These are phyloP conservation scores for Drosophila repleta DNA, from an alignment of 1,140 invertebrate genomes.

Conservation along the genomic window DNA sequence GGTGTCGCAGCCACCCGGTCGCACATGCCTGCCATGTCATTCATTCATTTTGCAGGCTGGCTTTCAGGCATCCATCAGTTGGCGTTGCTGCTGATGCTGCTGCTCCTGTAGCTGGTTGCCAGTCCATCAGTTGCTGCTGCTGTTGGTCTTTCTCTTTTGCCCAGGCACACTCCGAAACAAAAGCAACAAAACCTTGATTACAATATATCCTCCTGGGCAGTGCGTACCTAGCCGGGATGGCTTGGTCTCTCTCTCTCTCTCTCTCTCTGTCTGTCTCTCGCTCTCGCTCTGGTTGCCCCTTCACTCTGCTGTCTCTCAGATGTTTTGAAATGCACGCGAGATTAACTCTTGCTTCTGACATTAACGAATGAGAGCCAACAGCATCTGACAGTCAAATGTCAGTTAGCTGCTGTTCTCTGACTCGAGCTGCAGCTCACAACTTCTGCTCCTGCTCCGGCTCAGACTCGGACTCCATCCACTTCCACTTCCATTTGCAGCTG, in stretches of 20 bases:
- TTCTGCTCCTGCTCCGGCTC: constrained; percentile 1
- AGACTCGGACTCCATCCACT: not conserved
- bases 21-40: constrained; percentile 71
- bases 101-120: constrained; percentile 52
- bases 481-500: constrained; percentile 17
- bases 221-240: constrained; percentile 59
- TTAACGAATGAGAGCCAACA: constrained; percentile 82
- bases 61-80: constrained; percentile 77
- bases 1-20: constrained; percentile 42
- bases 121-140: constrained; percentile 55
- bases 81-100: constrained; percentile 39
- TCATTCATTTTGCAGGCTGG: constrained; percentile 74
- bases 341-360: constrained; percentile 79
- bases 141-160: constrained; percentile 40
- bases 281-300: not conserved
- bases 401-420: constrained; percentile 69
- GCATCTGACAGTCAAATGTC: constrained; percentile 81
- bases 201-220: constrained; percentile 59
- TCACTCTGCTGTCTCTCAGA: constrained; percentile 37
- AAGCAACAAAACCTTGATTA: constrained; percentile 66
- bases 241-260: not conserved
- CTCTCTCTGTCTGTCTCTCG: not conserved
- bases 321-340: constrained; percentile 79
- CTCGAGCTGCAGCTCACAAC: not conserved
- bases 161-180: constrained; percentile 24